These are phyloP conservation scores for Hystrix brachyura DNA, from an alignment of 2,113 vertebrate genomes.

Conservation along the genomic window DNA sequence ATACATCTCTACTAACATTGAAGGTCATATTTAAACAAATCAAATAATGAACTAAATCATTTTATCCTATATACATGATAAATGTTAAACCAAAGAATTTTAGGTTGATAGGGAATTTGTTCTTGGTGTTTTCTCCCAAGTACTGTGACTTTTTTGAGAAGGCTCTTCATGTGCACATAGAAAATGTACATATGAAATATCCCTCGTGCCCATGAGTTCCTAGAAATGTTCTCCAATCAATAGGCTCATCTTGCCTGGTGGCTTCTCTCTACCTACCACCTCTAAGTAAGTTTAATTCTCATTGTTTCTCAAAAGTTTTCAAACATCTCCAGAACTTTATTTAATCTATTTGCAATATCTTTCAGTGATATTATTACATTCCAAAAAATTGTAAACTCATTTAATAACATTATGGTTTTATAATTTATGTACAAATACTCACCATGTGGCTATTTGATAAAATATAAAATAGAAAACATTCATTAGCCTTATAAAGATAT, in stretches of 20 bases:
- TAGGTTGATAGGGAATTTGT: background rate
- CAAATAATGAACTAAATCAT: background rate
- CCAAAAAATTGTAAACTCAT: background rate
- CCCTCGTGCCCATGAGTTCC: background rate
- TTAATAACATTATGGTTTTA: background rate
- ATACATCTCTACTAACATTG: background rate
- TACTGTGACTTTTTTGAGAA: background rate
- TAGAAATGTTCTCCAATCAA: slow-evolving; percentile 25
- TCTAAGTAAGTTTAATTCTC: background rate
- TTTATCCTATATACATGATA: background rate
- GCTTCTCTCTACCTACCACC: background rate
- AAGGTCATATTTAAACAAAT: background rate
- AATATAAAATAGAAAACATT: background rate
- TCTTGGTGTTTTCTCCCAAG: background rate
- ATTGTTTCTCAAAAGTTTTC: slow-evolving; percentile 2
- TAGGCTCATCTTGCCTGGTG: background rate
- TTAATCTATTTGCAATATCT: background rate
- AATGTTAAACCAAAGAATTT: background rate
- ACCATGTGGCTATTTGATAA: background rate
- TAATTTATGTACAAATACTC: background rate
- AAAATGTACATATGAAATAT: slow-evolving; percentile 11
- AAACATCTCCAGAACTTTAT: slow-evolving; percentile 22
- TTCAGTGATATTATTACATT: background rate
- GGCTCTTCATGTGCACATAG: background rate
- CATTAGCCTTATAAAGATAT: background rate